These are phyloP conservation scores for Hoplostethus atlanticus DNA, from an alignment of 2,797 vertebrate genomes.

Conservation along the genomic window DNA sequence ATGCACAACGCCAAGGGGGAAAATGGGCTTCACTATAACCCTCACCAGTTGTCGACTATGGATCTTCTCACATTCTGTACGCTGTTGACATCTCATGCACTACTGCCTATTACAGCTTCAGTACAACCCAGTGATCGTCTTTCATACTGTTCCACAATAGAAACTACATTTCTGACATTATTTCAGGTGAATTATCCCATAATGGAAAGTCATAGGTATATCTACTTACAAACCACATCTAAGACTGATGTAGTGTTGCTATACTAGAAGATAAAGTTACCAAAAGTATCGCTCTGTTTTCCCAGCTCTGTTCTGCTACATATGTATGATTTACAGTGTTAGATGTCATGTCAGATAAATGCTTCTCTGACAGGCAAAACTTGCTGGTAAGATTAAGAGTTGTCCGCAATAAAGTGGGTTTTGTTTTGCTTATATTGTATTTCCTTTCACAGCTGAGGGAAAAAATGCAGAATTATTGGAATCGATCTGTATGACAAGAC, in stretches of 20 bases:
- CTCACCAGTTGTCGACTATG: slow-evolving; percentile 34
- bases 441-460: slow-evolving; percentile 57
- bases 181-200: slow-evolving; percentile 29
- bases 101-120: slow-evolving; percentile 25
- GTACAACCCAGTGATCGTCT: slow-evolving; percentile 19
- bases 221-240: slow-evolving; percentile 36
- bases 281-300: slow-evolving; percentile 18
- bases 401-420: slow-evolving; percentile 51
- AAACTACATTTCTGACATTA: slow-evolving; percentile 40
- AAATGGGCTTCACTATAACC: slow-evolving; percentile 45
- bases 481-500: slow-evolving; percentile 64
- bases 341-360: slow-evolving; percentile 56
- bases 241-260: slow-evolving; percentile 8
- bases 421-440: slow-evolving; percentile 64
- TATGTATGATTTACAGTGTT: slow-evolving; percentile 27
- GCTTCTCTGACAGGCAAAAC: slow-evolving; percentile 39
- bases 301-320: slow-evolving; percentile 20
- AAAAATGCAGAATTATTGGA: slow-evolving; percentile 60
- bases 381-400: slow-evolving; percentile 61
- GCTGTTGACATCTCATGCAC: slow-evolving; percentile 19
- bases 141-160: slow-evolving; percentile 19
- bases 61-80: slow-evolving; percentile 30
- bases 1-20: neutral
- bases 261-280: slow-evolving; percentile 22
- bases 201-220: slow-evolving; percentile 28